These are phyloP conservation scores for Bombus cullumanus DNA, from an alignment of 1,140 invertebrate genomes.

Conservation along the genomic window DNA sequence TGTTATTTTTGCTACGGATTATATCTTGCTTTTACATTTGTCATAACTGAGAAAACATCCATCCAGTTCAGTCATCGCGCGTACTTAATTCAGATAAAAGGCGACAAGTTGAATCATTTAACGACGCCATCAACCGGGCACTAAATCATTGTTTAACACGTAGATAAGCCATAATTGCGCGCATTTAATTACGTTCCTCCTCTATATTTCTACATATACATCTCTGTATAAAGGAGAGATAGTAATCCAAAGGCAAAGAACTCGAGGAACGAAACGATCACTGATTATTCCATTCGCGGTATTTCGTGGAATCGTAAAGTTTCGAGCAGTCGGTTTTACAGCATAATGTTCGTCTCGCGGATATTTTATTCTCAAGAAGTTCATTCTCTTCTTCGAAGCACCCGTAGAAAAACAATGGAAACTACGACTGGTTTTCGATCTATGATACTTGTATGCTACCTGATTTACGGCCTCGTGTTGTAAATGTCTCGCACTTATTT, in stretches of 20 bases:
- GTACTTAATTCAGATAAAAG: background rate
- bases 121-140: background rate
- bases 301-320: slow-evolving; percentile 1
- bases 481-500: slow-evolving; percentile 8
- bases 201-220: background rate
- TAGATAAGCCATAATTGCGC: background rate
- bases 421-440: slow-evolving; percentile 9
- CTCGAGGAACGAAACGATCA: background rate
- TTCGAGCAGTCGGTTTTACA: background rate
- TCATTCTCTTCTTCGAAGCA: no score
- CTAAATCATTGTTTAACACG: background rate
- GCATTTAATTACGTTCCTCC: background rate
- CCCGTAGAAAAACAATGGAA: background rate
- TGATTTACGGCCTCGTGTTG: background rate
- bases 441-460: background rate
- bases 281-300: background rate
- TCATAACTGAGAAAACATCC: background rate
- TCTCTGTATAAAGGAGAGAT: background rate
- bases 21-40: background rate
- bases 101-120: background rate
- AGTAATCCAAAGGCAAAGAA: background rate
- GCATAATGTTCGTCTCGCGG: background rate
- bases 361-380: slow-evolving; percentile 21
- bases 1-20: no score
- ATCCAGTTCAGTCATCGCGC: background rate